phyloP scores from a whole-genome alignment of 2,888 invertebrate species.

The Chloroclysta siterata region DNA sequence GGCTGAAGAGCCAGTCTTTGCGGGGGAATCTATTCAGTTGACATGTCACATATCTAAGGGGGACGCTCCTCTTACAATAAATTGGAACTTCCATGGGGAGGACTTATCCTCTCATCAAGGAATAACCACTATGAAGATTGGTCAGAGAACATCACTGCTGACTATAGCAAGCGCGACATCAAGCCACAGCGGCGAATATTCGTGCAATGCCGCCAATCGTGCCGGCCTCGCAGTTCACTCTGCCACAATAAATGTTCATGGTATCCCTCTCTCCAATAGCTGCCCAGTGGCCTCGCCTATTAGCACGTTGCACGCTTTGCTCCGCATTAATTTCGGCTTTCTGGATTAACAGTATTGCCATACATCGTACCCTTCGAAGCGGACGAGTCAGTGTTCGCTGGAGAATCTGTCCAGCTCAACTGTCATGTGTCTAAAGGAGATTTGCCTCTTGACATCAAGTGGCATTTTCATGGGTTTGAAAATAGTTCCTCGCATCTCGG shows the following conservation, averaged over 20 bases:
- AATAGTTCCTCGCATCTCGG: constrained; percentile 84
- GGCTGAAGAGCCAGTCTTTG: constrained; percentile 86
- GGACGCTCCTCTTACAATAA: constrained; percentile 89
- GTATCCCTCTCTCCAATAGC: constrained; percentile 76
- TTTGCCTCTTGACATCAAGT: constrained; percentile 89
- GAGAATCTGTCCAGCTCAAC: constrained; percentile 87
- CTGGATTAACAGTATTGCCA: constrained; percentile 86
- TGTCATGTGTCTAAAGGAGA: constrained; percentile 91
- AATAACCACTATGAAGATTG: constrained; percentile 85
- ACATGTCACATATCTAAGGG: constrained; percentile 87
- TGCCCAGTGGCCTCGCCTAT: constrained; percentile 62
- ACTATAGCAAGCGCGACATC: constrained; percentile 87
- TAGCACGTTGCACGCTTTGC: constrained; percentile 82
- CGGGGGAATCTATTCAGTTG: constrained; percentile 87
- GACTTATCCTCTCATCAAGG: constrained; percentile 82
- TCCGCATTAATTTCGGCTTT: constrained; percentile 74
- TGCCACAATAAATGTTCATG: constrained; percentile 87
- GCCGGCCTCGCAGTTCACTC: constrained; percentile 87
- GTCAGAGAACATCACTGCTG: constrained; percentile 87
- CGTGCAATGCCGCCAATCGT: constrained; percentile 88
- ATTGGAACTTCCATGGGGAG: constrained; percentile 90
- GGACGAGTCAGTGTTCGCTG: constrained; percentile 88
- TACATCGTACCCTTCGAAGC: constrained; percentile 88
- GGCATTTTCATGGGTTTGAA: constrained; percentile 89
- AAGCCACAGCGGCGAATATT: constrained; percentile 89